phyloP scores from a whole-genome alignment of 2,113 vertebrate species.

The Thamnophis sirtalis region DNA sequence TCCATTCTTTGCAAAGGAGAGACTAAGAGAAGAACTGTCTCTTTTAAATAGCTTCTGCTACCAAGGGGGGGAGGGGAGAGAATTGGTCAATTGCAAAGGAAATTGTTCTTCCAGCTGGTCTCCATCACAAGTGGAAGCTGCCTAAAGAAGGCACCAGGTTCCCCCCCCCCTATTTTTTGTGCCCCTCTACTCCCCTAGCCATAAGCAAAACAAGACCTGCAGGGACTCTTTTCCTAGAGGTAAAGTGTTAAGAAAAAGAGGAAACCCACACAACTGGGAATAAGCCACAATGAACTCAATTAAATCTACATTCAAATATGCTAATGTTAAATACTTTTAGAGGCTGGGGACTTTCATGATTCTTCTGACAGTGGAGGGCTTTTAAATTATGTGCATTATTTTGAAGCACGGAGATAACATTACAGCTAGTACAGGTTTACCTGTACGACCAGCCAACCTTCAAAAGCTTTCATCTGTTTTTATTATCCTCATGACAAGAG shows the following conservation, averaged over 20 bases:
- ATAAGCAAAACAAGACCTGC: too few relatives aligned
- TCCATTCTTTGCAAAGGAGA: not conserved
- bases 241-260: not conserved
- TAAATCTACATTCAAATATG: not conserved
- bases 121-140: not conserved
- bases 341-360: not conserved
- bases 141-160: not conserved
- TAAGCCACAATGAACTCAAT: not conserved
- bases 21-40: not conserved
- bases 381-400: not conserved
- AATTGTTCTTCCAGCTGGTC: too few relatives aligned
- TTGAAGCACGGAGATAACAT: not conserved
- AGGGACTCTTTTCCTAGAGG: not conserved
- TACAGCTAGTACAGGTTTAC: not conserved
- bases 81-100: not conserved
- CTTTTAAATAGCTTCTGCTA: not conserved
- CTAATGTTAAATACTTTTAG: not conserved
- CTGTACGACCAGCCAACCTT: not conserved
- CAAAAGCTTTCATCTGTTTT: not conserved
- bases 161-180: not conserved
- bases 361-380: too few relatives aligned
- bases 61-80: rapidly evolving
- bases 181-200: not conserved
- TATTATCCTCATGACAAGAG: not conserved
- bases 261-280: not conserved